Base-by-base conservation (phyloP, 2,797 vertebrate species). In the Clarias pachynema region DNA sequence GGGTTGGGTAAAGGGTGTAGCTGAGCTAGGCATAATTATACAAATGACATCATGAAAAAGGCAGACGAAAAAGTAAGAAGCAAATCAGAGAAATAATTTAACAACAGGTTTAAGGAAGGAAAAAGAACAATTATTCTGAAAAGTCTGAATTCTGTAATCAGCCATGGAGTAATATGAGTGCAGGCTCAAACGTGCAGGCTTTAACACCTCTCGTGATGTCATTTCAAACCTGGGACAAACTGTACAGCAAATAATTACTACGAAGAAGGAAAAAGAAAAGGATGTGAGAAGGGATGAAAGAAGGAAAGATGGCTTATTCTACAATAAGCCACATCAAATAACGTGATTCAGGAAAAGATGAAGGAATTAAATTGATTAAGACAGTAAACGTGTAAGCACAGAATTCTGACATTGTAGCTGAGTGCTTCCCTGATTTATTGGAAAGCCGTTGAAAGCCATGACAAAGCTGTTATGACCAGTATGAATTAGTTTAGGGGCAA, bases 251-350 rank as follows among this genome's bases (percentile, higher is more conserved):
- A 34, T 31, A 59, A 75, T 29, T 49, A 53, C 49, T 75, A 26
- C 2, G 6, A 37, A 60, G 20, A 84, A 49, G 60, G 60, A 29
- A 88, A 87, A 90, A 86, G 75, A 87, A 83, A 89, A 87, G 49
- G 62, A 0, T 12, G 44, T 26, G 40, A 44, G 53, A 79, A 79
- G 66, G 20, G 57, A 44, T 66, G 56, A 44, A 75, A 73, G 57
- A 56, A 78, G 49, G 68, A 8, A 20, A 82, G 57, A 70, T 5
- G 37, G 59, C 37, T 83, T 26, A 56, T 22, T 44, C 70, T 56
- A 12, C 44, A n/a, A n/a, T n/a, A n/a, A n/a, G n/a, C n/a, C n/a
- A 60, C 29, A 6, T 44, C 70, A 84, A 83, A 77, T 69, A 53
- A 66, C 18, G 40, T 9, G 16, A 79, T 26, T 59, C 24, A n/a